Evolutionary conservation across 2,888 invertebrate genomes (phyloP).

Genomic region (Pyrrhopygopsis socrates): DNA sequence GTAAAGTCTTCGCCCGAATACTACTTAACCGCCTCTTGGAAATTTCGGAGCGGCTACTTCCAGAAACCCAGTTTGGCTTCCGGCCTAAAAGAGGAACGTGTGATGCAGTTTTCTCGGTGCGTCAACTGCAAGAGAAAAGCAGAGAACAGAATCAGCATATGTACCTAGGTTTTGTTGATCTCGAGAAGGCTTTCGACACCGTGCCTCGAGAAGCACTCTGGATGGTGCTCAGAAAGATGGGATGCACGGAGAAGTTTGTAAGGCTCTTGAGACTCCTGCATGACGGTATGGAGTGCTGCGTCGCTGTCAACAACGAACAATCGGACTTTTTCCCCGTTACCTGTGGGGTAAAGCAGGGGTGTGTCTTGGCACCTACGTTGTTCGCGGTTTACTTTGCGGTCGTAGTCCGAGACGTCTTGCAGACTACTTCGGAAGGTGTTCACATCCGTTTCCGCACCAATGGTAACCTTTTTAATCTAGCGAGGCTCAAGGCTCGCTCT

Average conservation of each 20-base stretch:
- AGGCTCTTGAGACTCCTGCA: neutral
- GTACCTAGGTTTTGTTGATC: neutral
- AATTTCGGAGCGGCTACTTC: neutral
- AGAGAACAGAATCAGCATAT: neutral
- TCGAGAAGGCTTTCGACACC: neutral
- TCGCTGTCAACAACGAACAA: neutral
- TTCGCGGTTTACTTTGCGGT: slow-evolving; percentile 52
- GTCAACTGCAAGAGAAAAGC: slow-evolving; percentile 22
- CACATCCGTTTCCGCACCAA: neutral
- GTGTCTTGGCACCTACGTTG: slow-evolving; percentile 55
- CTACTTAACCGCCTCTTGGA: neutral
- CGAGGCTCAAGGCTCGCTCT: neutral
- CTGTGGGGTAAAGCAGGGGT: slow-evolving; percentile 34
- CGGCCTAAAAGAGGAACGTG: slow-evolving; percentile 66
- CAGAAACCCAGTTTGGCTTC: slow-evolving; percentile 74
- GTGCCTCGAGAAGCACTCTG: neutral
- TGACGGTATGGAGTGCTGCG: neutral
- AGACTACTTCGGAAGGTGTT: neutral
- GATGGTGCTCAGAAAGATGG: neutral
- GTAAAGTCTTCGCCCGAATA: slow-evolving; percentile 50
- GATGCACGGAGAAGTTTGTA: neutral
- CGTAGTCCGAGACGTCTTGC: neutral
- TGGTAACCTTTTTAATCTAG: slow-evolving; percentile 2
- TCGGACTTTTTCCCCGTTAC: neutral
- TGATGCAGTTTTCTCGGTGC: slow-evolving; percentile 55